A percentile compares a stretch with the other conserved stretches of the same genome.
These are phyloP conservation scores for Pantherophis alleghaniensis DNA, from an alignment of 2,797 vertebrate genomes.

Conservation along the genomic window DNA sequence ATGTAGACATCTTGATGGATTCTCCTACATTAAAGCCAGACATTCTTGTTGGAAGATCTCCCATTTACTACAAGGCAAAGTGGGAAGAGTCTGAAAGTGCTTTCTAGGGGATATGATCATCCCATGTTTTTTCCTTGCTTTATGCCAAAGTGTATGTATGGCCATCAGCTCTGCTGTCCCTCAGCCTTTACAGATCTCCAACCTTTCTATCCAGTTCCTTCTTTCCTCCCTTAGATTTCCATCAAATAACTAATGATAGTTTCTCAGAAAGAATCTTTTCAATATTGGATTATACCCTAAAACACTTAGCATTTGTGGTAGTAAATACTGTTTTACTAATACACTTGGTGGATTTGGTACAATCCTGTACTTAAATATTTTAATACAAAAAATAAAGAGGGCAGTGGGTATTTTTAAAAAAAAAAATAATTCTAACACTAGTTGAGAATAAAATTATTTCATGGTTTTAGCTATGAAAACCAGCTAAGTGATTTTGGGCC, in stretches of 20 bases:
- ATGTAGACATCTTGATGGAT: background rate
- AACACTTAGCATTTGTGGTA: background rate
- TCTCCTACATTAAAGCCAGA: background rate
- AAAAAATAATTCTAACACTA: slow-evolving; percentile 35
- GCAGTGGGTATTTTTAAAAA: background rate
- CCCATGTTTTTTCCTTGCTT: background rate
- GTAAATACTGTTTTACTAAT: background rate
- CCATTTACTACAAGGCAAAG: background rate
- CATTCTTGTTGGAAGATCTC: background rate
- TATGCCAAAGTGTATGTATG: background rate
- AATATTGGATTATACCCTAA: background rate
- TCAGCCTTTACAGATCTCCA: background rate
- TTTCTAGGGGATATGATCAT: background rate
- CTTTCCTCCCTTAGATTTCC: background rate
- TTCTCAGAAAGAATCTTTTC: background rate
- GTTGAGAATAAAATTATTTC: background rate
- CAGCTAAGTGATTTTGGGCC: background rate
- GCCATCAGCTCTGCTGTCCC: background rate
- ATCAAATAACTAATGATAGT: background rate
- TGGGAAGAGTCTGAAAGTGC: background rate
- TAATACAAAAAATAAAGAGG: slow-evolving; percentile 8
- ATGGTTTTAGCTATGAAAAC: background rate
- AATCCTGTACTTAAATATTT: slow-evolving; percentile 21
- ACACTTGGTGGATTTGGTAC: background rate
- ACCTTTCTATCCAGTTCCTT: background rate